These are phyloP conservation scores for Sinopyrophorus schimmeli DNA, from an alignment of 2,888 invertebrate species.

Conservation along the genomic window DNA sequence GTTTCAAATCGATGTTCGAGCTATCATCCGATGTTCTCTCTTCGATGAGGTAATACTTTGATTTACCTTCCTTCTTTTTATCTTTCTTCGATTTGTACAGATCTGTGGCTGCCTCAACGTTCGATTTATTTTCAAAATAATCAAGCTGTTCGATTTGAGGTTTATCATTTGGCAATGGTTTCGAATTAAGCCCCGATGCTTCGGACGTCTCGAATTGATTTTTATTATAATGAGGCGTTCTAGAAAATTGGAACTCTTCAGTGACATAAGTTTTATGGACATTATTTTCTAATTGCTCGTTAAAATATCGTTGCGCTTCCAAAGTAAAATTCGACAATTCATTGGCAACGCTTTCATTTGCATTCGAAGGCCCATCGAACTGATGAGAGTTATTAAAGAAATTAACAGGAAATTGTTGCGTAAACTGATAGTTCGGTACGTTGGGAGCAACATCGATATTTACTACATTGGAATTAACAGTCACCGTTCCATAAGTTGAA, in stretches of 20 bases:
- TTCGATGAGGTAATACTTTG: slow-evolving; percentile 59
- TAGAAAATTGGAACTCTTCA: slow-evolving; percentile 33
- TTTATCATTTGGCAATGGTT: not conserved
- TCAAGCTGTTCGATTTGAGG: slow-evolving; percentile 8
- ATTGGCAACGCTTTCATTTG: slow-evolving; percentile 12
- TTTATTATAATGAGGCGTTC: slow-evolving; percentile 16
- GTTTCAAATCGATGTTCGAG: slow-evolving; percentile 39
- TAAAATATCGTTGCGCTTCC: slow-evolving; percentile 23
- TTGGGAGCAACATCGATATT: slow-evolving; percentile 40
- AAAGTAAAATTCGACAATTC: slow-evolving; percentile 9
- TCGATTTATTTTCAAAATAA: slow-evolving; percentile 10
- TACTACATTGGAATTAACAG: slow-evolving; percentile 46
- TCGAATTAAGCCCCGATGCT: no score
- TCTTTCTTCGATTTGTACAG: slow-evolving; percentile 40
- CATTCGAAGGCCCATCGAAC: slow-evolving; percentile 43
- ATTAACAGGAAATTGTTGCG: slow-evolving; percentile 20
- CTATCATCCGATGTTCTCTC: slow-evolving; percentile 54
- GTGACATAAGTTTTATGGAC: slow-evolving; percentile 15
- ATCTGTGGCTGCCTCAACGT: slow-evolving; percentile 6
- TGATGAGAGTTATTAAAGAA: slow-evolving; percentile 12
- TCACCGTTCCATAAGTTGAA: slow-evolving; percentile 47
- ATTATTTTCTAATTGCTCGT: slow-evolving; percentile 13
- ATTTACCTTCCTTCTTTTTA: slow-evolving; percentile 55
- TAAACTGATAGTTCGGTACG: slow-evolving; percentile 4
- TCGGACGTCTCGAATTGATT: no score